Conservation (phyloP, 1,140 invertebrate species). For the Cheumatopsyche charites region DNA sequence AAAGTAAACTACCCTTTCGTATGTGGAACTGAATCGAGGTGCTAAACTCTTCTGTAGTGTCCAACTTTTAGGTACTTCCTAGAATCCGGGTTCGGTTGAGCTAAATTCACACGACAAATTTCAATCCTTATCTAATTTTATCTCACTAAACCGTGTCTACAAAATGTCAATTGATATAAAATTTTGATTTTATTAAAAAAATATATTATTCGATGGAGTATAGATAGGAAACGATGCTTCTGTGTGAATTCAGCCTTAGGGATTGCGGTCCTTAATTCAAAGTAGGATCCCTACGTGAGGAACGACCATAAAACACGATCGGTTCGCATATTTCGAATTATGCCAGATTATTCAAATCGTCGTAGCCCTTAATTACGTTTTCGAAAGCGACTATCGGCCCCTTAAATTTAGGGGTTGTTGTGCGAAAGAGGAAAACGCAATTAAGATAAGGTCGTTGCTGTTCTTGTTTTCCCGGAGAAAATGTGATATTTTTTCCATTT, state of each 20-base stretch:
- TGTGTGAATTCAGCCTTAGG: neutral
- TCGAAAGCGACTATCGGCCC: neutral
- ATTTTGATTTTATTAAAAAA: too few species aligned
- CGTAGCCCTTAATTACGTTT: slow-evolving; percentile 22
- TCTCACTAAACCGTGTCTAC: too few species aligned
- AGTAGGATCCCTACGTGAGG: neutral
- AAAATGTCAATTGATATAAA: too few species aligned
- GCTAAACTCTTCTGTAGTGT: too few species aligned
- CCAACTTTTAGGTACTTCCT: neutral
- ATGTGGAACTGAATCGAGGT: neutral
- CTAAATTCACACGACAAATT: neutral
- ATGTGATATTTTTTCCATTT: too few species aligned
- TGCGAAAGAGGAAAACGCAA: neutral
- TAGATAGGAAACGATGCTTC: too few species aligned
- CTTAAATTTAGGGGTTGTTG: neutral
- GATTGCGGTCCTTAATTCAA: neutral
- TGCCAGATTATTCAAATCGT: slow-evolving; percentile 24
- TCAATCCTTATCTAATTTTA: neutral
- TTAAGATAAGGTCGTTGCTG: slow-evolving; percentile 6
- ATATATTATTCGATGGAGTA: too few species aligned
- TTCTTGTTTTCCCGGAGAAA: neutral
- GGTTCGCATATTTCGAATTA: slow-evolving; percentile 14
- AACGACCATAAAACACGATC: neutral
- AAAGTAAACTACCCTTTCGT: neutral
- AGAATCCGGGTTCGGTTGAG: neutral